These are phyloP conservation scores for Dryobates pubescens DNA, from an alignment of 2,797 vertebrate genomes.

Conservation along the genomic window DNA sequence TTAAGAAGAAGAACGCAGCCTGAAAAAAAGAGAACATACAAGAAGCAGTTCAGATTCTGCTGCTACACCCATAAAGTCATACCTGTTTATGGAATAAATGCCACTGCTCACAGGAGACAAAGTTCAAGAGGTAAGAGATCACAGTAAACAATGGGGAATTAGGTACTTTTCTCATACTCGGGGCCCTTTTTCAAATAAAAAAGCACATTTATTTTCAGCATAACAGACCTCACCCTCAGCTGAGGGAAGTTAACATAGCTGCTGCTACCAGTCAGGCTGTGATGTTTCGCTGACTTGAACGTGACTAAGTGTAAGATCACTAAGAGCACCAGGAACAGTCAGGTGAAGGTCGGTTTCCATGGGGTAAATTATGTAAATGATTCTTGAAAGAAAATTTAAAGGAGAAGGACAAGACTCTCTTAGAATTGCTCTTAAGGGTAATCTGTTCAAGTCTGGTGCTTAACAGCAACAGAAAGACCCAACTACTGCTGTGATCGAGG, in stretches of 20 bases:
- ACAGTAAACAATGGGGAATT: neutral
- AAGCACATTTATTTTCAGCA: neutral
- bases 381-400: neutral
- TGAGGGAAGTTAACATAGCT: neutral
- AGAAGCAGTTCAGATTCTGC: neutral
- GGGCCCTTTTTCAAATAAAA: neutral
- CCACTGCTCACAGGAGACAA: neutral
- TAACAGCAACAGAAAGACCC: neutral
- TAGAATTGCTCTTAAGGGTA: neutral
- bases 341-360: neutral
- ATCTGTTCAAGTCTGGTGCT: neutral
- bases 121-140: neutral
- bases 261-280: neutral
- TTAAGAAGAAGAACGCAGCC: conserved; percentile 88
- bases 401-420: neutral
- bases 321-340: neutral
- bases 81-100: neutral
- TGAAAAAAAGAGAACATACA: conserved; percentile 70
- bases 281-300: neutral
- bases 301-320: neutral
- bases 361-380: rapidly evolving
- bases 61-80: neutral
- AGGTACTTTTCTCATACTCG: neutral
- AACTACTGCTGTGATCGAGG: neutral
- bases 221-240: neutral